Conservation (phyloP, 2,113 vertebrate genomes). For the Coreoperca whiteheadi region DNA sequence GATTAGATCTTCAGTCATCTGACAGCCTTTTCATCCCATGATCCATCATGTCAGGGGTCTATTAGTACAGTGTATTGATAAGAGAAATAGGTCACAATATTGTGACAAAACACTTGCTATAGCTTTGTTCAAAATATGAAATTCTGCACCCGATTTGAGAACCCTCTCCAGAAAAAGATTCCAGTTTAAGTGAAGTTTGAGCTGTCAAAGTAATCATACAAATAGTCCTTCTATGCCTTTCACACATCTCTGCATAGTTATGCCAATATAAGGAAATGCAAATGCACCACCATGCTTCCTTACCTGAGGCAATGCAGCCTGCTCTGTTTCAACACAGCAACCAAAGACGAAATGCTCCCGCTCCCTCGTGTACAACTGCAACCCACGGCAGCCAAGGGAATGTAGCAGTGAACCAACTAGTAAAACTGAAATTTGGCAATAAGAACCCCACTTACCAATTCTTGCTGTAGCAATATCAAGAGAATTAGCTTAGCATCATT, state of each 20-base stretch:
- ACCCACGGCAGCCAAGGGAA: conserved; percentile 33
- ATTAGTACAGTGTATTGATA: conserved; percentile 57
- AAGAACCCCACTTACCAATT: neutral
- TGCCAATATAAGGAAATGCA: conserved; percentile 67
- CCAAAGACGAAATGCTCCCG: conserved; percentile 54
- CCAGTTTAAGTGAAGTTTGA: conserved; percentile 19
- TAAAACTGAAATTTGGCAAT: conserved; percentile 11
- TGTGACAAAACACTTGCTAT: conserved; percentile 28
- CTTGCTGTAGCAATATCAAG: neutral
- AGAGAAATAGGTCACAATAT: conserved; percentile 47
- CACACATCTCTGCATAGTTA: conserved; percentile 51
- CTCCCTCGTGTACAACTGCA: conserved; percentile 43
- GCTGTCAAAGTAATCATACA: conserved; percentile 13
- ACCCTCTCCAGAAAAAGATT: conserved; percentile 33
- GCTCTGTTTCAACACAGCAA: conserved; percentile 57
- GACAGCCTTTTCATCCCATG: conserved; percentile 45
- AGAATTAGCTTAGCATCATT: conserved; percentile 25
- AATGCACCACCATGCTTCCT: conserved; percentile 64
- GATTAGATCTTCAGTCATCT: conserved; percentile 49
- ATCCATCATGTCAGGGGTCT: conserved; percentile 50
- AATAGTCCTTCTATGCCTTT: conserved; percentile 38
- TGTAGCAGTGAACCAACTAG: conserved; percentile 22
- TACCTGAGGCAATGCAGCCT: conserved; percentile 67
- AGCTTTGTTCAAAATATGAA: conserved; percentile 31
- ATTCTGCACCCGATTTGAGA: conserved; percentile 5